A percentile compares a stretch with the other conserved stretches of the same genome.
Evolutionary conservation across 2,888 invertebrate genomes (phyloP).

Genomic region (Pyrochroa serraticornis): DNA sequence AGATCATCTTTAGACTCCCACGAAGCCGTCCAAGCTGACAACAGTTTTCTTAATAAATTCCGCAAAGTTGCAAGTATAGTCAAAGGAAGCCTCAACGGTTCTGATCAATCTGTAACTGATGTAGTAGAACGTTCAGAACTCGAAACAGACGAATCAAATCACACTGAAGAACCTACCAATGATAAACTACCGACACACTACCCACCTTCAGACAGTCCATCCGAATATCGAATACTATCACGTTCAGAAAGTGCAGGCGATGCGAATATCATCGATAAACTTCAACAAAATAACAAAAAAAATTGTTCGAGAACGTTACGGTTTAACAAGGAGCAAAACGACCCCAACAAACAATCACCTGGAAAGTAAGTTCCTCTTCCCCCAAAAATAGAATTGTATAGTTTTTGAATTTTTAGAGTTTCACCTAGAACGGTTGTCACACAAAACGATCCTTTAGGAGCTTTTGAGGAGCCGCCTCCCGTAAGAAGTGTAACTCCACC

Average conservation of each 20-base stretch:
- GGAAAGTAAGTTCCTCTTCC: slow-evolving; percentile 57
- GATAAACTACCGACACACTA: slow-evolving; percentile 27
- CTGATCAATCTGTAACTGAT: slow-evolving; percentile 42
- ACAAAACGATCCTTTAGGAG: slow-evolving; percentile 90
- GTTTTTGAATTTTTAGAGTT: slow-evolving; percentile 57
- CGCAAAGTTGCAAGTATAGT: slow-evolving; percentile 69
- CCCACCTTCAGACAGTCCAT: slow-evolving; percentile 66
- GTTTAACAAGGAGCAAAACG: slow-evolving; percentile 62
- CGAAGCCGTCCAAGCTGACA: slow-evolving; percentile 50
- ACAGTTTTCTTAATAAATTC: slow-evolving; percentile 63
- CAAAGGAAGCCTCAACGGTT: slow-evolving; percentile 51
- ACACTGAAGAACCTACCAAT: slow-evolving; percentile 24
- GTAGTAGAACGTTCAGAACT: slow-evolving; percentile 20
- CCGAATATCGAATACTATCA: slow-evolving; percentile 66
- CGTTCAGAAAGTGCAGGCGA: slow-evolving; percentile 81
- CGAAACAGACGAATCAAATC: slow-evolving; percentile 3
- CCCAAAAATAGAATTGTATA: neutral
- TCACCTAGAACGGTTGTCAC: slow-evolving; percentile 86
- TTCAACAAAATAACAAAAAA: slow-evolving; percentile 63
- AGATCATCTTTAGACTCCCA: slow-evolving; percentile 57
- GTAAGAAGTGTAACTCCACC: slow-evolving; percentile 40
- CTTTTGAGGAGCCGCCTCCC: slow-evolving; percentile 62
- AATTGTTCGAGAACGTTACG: slow-evolving; percentile 64
- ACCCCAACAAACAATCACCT: slow-evolving; percentile 59
- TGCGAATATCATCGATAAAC: slow-evolving; percentile 74